These are phyloP conservation scores for Cistogaster globosa DNA, from an alignment of 2,888 invertebrate species.

Conservation along the genomic window DNA sequence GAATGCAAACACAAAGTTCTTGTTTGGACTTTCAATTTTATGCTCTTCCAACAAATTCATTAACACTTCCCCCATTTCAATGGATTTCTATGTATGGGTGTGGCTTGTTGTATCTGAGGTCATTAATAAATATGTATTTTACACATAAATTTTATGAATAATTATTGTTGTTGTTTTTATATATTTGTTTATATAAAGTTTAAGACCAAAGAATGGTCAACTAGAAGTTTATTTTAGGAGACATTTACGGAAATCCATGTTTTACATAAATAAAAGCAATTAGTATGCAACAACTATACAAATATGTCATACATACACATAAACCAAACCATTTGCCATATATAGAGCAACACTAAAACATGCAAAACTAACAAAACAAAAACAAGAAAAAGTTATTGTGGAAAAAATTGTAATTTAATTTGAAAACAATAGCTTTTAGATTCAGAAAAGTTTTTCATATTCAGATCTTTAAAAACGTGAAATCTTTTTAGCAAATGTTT, in stretches of 20 bases:
- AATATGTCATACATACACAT: neutral
- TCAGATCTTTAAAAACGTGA: neutral
- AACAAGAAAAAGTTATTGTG: neutral
- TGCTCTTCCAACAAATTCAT: conserved; percentile 39
- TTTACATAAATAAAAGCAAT: conserved; percentile 46
- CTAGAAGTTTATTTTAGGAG: conserved; percentile 34
- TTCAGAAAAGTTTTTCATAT: neutral
- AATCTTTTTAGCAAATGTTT: neutral
- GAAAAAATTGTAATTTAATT: neutral
- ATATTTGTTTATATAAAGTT: conserved; percentile 20
- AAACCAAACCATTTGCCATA: neutral
- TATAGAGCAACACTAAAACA: conserved; percentile 10
- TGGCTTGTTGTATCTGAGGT: conserved; percentile 16
- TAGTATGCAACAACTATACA: conserved; percentile 45
- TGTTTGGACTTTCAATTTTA: conserved; percentile 38
- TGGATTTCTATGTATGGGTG: conserved; percentile 2
- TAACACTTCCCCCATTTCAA: conserved; percentile 46
- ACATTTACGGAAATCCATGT: conserved; percentile 56
- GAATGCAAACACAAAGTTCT: conserved; percentile 33
- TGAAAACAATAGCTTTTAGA: neutral
- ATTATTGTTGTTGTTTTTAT: conserved; percentile 51
- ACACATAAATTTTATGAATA: conserved; percentile 65
- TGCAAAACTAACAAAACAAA: neutral
- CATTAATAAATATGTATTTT: conserved; percentile 49
- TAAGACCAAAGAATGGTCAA: conserved; percentile 26